phyloP scores from a whole-genome alignment of 2,113 vertebrate species.

The Desmodus rotundus region DNA sequence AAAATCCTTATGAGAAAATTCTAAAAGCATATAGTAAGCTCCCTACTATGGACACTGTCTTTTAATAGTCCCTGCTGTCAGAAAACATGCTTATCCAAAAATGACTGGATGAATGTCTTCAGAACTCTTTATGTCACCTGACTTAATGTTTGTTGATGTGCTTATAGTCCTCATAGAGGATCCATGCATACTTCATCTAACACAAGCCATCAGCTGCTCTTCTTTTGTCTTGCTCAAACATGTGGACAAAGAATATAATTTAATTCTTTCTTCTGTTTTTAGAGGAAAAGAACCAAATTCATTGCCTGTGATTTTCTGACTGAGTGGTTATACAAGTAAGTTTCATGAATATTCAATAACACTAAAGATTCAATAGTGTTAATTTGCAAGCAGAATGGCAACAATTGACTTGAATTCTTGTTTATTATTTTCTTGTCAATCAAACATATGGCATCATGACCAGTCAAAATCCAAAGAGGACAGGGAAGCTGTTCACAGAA shows the following conservation, averaged over 20 bases:
- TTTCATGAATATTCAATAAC: constrained; percentile 52
- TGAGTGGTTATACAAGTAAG: constrained; percentile 97
- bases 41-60: neutral
- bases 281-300: constrained; percentile 89
- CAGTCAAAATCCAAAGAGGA: constrained; percentile 88
- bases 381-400: constrained; percentile 57
- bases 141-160: neutral
- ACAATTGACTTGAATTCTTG: constrained; percentile 50
- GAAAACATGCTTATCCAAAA: neutral
- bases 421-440: constrained; percentile 49
- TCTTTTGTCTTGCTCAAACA: constrained; percentile 44
- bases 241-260: constrained; percentile 64
- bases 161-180: constrained; percentile 47
- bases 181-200: constrained; percentile 58
- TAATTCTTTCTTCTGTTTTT: constrained; percentile 75
- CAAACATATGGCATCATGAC: neutral
- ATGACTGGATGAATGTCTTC: constrained; percentile 30
- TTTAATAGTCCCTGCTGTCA: neutral
- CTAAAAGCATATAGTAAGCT: neutral
- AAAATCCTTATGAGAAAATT: neutral
- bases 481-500: constrained; percentile 77
- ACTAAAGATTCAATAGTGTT: constrained; percentile 5
- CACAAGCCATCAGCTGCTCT: constrained; percentile 57
- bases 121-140: constrained; percentile 35
- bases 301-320: constrained; percentile 91